Base-by-base conservation (phyloP, 2,113 vertebrate species). In the Xenus cinereus region DNA sequence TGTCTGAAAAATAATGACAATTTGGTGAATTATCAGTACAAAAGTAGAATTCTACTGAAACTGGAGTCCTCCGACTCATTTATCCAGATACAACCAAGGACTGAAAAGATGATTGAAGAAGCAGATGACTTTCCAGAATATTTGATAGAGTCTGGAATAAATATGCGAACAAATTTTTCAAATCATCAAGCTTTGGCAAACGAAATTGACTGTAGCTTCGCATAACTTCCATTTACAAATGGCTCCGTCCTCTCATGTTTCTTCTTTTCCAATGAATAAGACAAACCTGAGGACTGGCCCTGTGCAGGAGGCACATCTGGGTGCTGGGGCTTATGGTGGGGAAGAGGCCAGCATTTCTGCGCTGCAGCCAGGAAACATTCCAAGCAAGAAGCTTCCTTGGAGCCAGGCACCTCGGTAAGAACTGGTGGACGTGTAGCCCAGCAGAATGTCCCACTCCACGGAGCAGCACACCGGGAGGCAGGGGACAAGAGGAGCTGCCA, bases 101-200 rank as follows among this genome's bases (percentile, higher is more conserved):
- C 50, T 63, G 69, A 93, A 93, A 87, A 74, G 89, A 92, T 69
- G 54, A 79, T 45, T 87, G 74, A 89, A 95, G 87, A 68, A 91
- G 63, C 87, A 91, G 80, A 87, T 87, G 80, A 89, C 15, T 95
- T 95, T 84, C 89, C 80, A 92, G 91, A 95, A 84, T 82, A 93
- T 89, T 93, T 93, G 92, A 95, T 95, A 92, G 57, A 90, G 66
- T 22, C 89, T 96, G 89, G 46, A 96, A 88, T 71, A 87, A 84
- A 84, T 66, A 89, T 63, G 77, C 0, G 2, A 96, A 84, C 57
- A 81, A 96, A 57, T 82, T 89, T 94, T 95, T 97, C 64, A 93
- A 87, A 91, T 87, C 86, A 43, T 62, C 66, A 27, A 87, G 78
- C 27, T 93, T 69, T 89, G 89, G 94, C 80, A 97, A 93, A 96